Conservation (phyloP, 2,888 invertebrate genomes). For the Latrodectus elegans region DNA sequence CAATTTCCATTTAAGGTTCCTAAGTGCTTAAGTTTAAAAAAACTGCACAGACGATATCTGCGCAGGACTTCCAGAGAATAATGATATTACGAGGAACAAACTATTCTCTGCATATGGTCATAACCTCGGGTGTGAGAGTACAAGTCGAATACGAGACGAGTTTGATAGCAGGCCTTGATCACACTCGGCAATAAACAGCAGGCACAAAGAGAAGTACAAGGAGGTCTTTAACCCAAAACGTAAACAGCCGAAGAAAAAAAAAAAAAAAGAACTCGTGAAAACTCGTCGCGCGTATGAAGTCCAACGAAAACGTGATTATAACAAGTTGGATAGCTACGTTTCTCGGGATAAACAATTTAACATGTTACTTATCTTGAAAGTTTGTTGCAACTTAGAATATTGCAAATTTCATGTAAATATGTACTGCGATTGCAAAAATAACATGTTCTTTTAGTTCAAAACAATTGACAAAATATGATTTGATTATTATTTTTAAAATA, state of each 20-base stretch:
- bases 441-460: too few species aligned
- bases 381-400: background rate
- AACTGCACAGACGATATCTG: too few species aligned
- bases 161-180: conserved; percentile 56
- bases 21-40: too few species aligned
- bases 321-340: background rate
- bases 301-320: background rate
- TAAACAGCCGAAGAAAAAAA: conserved; percentile 42
- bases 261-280: conserved; percentile 2
- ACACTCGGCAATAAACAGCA: conserved; percentile 14
- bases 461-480: too few species aligned
- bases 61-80: too few species aligned
- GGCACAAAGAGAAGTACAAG: conserved; percentile 13
- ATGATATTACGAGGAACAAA: too few species aligned
- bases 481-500: too few species aligned
- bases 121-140: conserved; percentile 44
- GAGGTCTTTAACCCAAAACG: conserved; percentile 68
- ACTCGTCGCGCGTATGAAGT: background rate
- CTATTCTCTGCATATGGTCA: conserved; percentile 56
- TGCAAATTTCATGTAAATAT: too few species aligned
- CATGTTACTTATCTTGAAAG: background rate
- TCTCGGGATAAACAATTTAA: background rate
- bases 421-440: too few species aligned
- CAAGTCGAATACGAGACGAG: background rate
- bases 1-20: too few species aligned